Conservation (phyloP, 2,888 invertebrate genomes). For the Macrophya alboannulata region DNA sequence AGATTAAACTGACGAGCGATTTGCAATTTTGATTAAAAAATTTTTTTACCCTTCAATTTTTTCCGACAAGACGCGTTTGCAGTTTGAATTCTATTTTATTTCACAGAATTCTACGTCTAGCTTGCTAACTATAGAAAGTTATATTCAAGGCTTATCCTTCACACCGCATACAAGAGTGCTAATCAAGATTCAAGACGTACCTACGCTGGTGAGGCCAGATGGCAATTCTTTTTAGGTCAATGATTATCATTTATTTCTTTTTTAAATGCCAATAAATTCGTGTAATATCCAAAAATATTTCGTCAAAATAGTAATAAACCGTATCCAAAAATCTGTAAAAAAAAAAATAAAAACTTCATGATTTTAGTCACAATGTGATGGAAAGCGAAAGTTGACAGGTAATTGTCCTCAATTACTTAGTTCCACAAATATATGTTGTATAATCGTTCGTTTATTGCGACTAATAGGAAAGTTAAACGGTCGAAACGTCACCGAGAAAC, state of each 20-base stretch:
- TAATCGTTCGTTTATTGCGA: not conserved
- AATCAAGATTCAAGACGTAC: slow-evolving; percentile 22
- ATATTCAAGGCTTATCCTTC: slow-evolving; percentile 40
- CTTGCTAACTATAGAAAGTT: slow-evolving; percentile 36
- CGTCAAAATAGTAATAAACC: not conserved
- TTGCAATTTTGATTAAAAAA: not conserved
- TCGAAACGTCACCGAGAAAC: not conserved
- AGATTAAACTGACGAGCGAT: not conserved
- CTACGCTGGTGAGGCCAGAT: slow-evolving; percentile 5
- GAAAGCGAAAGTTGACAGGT: not conserved
- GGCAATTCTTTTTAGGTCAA: not conserved
- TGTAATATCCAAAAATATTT: not conserved
- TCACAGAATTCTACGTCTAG: not conserved
- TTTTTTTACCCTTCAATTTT: not conserved
- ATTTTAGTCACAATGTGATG: not conserved
- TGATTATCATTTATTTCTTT: not conserved
- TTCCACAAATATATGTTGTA: not conserved
- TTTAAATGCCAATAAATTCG: not conserved
- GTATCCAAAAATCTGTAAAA: not conserved
- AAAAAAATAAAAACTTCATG: not conserved
- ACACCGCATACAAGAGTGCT: not conserved
- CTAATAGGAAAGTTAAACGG: slow-evolving; percentile 13
- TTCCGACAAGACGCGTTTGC: not conserved
- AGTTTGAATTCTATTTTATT: not conserved
- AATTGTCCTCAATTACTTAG: not conserved